These are phyloP conservation scores for Timema podura DNA, from an alignment of 2,888 invertebrate genomes.

Conservation along the genomic window DNA sequence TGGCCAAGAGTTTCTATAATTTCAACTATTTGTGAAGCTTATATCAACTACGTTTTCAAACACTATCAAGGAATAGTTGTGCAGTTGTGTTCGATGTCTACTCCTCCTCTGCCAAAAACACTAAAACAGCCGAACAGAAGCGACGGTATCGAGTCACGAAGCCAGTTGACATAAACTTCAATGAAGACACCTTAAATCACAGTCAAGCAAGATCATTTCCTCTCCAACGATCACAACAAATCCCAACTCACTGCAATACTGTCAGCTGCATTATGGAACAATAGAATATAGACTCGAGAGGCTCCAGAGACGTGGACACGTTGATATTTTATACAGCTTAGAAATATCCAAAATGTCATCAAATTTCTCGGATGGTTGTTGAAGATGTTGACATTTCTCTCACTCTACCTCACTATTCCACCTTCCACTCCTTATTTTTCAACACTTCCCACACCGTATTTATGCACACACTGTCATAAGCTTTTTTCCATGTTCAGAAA, in stretches of 20 bases:
- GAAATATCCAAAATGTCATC: slow-evolving; percentile 2
- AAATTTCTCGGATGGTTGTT: neutral
- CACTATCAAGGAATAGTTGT: neutral
- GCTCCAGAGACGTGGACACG: slow-evolving; percentile 7
- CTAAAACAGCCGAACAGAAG: slow-evolving; percentile 1
- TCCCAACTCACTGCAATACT: slow-evolving; percentile 4
- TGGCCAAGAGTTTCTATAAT: neutral
- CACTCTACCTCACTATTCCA: too few relatives aligned
- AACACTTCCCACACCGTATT: too few relatives aligned
- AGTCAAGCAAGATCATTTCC: neutral
- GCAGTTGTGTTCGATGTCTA: slow-evolving; percentile 5
- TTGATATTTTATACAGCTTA: neutral
- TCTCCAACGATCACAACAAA: slow-evolving; percentile 8
- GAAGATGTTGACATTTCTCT: slow-evolving; percentile 11
- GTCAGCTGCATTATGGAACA: neutral
- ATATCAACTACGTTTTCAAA: slow-evolving; percentile 1
- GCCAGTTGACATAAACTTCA: slow-evolving; percentile 5
- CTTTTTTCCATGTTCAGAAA: too few relatives aligned
- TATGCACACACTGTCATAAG: too few relatives aligned
- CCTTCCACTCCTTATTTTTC: too few relatives aligned
- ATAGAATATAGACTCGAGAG: neutral
- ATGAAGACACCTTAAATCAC: neutral
- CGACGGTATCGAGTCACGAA: neutral
- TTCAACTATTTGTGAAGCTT: slow-evolving; percentile 6
- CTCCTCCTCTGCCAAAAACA: neutral